Base-by-base conservation (phyloP, 2,113 vertebrate species). In the Lichenostomus cassidix region DNA sequence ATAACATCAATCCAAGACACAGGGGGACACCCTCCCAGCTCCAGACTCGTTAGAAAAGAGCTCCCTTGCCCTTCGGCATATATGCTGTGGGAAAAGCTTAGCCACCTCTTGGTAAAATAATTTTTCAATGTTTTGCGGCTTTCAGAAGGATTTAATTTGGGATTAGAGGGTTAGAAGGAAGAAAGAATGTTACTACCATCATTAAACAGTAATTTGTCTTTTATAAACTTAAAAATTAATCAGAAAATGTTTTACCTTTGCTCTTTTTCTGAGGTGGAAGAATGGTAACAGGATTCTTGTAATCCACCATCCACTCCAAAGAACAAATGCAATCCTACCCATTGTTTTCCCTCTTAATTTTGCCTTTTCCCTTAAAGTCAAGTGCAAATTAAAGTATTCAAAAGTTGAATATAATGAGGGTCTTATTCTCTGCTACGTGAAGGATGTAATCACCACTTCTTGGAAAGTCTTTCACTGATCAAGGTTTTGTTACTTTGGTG, bases 401-500 rank as follows among this genome's bases (percentile, higher is more conserved):
- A 49, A 84, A 46, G 64, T 62, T 68, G 37, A 35, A 46, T 62
- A 47, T 81, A 92, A 91, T 71, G 60, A 95, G 78, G 29, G 35
- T 77, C 75, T 91, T 89, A n/a, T 55, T 78, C 82, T 78, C 59
- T 76, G 78, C 70, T 94, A 73, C 76, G 65, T 92, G 83, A 73
- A 95, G 69, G 78, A 83, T 49, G 41, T 65, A 93, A 94, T 91
- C 87, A 87, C 64, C 31, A 64, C 44, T 92, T 93, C 78, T 93
- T 87, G 64, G 56, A 80, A 87, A 86, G 87, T 46, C 77, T 95
- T 89, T 88, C 58, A 39, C 71, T 93, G 92, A 86, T 95, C 93
- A 90, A 73, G 75, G 65, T 69, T 95, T 93, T 39, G 90, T 96
- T 96, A 91, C 96, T 92, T 91, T 95, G 87, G 65, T 2, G 41